Conservation (phyloP, 2,888 invertebrate species). For the Odontothrips loti region DNA sequence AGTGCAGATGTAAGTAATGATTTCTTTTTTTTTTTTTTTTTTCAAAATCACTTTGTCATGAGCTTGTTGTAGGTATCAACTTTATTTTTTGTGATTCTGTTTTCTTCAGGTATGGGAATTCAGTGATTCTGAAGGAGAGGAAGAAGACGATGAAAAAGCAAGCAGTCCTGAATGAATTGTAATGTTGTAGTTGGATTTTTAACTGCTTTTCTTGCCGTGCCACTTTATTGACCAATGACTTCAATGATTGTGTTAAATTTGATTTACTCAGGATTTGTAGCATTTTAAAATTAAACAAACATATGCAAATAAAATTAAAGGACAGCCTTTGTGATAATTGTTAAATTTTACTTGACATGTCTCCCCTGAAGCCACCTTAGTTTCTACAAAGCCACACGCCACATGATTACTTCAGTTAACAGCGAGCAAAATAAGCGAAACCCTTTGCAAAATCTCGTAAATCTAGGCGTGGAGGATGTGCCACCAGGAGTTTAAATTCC, state of each 20-base stretch:
- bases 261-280: not conserved
- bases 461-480: too few species aligned
- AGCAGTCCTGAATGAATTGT: not conserved
- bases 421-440: too few species aligned
- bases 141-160: not conserved
- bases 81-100: not conserved
- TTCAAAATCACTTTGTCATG: not conserved
- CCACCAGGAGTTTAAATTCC: too few species aligned
- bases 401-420: too few species aligned
- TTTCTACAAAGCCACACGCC: not conserved
- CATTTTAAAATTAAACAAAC: not conserved
- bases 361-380: not conserved
- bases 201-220: not conserved
- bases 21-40: not conserved
- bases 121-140: constrained; percentile 35
- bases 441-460: too few species aligned
- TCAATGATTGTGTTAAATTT: not conserved
- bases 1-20: constrained; percentile 51
- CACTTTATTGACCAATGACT: not conserved
- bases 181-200: not conserved
- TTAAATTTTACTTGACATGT: too few species aligned
- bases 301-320: not conserved
- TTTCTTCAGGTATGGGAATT: constrained; percentile 35
- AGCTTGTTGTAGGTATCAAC: not conserved
- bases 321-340: too few species aligned